phyloP scores from a whole-genome alignment of 2,113 vertebrate species.

The Pollachius pollachius region DNA sequence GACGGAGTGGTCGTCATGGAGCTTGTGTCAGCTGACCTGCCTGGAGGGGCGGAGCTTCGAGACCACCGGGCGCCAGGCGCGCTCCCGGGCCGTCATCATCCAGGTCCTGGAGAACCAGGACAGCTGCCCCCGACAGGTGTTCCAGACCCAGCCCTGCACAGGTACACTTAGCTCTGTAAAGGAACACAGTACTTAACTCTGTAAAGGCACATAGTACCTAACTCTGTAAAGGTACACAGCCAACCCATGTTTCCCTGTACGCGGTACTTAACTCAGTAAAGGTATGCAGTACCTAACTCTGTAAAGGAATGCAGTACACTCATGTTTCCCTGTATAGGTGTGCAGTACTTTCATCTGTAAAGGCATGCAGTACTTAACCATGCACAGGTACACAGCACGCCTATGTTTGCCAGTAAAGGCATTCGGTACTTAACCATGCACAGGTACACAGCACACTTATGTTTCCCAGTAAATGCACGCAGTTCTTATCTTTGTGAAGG shows the following conservation, averaged over 20 bases:
- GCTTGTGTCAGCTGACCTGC: slow-evolving; percentile 91
- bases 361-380: no score
- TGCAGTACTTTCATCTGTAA: no score
- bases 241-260: not conserved
- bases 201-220: not conserved
- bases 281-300: no score
- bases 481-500: no score
- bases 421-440: no score
- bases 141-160: slow-evolving; percentile 88
- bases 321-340: no score
- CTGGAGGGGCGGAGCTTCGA: slow-evolving; percentile 91
- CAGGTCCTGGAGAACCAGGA: slow-evolving; percentile 84
- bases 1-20: slow-evolving; percentile 95
- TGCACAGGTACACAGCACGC: not conserved
- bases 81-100: slow-evolving; percentile 85
- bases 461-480: no score
- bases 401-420: not conserved
- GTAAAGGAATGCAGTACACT: no score
- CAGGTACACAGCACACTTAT: no score
- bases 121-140: slow-evolving; percentile 83
- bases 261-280: not conserved
- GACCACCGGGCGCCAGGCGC: slow-evolving; percentile 81
- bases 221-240: not conserved
- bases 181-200: not conserved
- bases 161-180: slow-evolving; percentile 65